Percentiles rank a stretch among this genome's conserved stretches.
These are phyloP conservation scores for Heliconius melpomene DNA, from an alignment of 1,140 invertebrate genomes.

Conservation along the genomic window DNA sequence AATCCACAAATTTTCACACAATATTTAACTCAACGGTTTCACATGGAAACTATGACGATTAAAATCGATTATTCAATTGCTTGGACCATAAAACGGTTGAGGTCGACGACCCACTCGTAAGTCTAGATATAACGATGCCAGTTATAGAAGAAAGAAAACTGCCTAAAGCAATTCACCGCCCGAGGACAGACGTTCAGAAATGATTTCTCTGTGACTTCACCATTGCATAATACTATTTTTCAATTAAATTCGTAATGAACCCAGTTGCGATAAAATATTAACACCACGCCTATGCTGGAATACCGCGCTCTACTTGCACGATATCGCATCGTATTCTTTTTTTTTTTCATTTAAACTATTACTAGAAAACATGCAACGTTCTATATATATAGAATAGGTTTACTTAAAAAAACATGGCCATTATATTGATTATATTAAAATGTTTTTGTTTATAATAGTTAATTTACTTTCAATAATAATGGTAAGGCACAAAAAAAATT, in stretches of 20 bases:
- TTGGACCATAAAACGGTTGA: slow-evolving; percentile 64
- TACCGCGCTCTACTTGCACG: slow-evolving; percentile 22
- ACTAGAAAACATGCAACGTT: slow-evolving; percentile 47
- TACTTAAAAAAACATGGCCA: too few relatives aligned
- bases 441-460: too few relatives aligned
- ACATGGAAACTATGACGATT: slow-evolving; percentile 68
- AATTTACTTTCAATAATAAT: too few relatives aligned
- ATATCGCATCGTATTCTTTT: slow-evolving; percentile 32
- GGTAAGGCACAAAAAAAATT: too few relatives aligned
- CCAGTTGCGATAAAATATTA: slow-evolving; percentile 43
- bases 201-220: slow-evolving; percentile 67
- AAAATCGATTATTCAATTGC: slow-evolving; percentile 70
- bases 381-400: slow-evolving; percentile 37
- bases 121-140: slow-evolving; percentile 55
- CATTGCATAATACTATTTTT: slow-evolving; percentile 65
- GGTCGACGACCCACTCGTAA: slow-evolving; percentile 55
- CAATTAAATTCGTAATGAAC: slow-evolving; percentile 67
- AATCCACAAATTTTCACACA: slow-evolving; percentile 57
- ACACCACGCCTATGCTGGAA: slow-evolving; percentile 39
- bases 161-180: slow-evolving; percentile 64
- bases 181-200: slow-evolving; percentile 54
- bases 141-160: slow-evolving; percentile 67
- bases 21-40: slow-evolving; percentile 57
- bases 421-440: too few relatives aligned
- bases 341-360: slow-evolving; percentile 40